A percentile compares a stretch with the other conserved stretches of the same genome.
Conservation (phyloP, 35 echinoderm and acorn worm genomes). For the Heliocidaris erythrogramma region DNA sequence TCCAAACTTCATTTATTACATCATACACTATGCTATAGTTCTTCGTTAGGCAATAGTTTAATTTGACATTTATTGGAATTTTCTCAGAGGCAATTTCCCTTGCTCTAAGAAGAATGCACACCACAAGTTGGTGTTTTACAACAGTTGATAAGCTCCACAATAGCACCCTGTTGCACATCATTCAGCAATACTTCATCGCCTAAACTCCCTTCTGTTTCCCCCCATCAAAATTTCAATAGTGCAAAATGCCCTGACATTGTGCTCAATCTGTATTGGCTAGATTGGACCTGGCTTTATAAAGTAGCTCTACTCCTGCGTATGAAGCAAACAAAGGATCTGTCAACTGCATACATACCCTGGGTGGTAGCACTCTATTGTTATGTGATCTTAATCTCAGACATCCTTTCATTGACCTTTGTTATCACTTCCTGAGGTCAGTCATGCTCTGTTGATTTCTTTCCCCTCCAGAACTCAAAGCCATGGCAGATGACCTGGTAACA, state of each 20-base stretch:
- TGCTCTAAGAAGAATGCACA: no score
- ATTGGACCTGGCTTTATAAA: not conserved
- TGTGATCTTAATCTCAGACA: not conserved
- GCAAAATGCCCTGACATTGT: not conserved
- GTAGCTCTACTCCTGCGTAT: not conserved
- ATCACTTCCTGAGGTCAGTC: not conserved
- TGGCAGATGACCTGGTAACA: conserved; percentile 53
- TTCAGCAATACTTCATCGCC: not conserved
- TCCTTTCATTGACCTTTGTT: conserved; percentile 13
- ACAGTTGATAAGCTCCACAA: no score
- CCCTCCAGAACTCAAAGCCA: conserved; percentile 51
- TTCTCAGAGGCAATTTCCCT: no score
- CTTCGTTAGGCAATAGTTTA: no score
- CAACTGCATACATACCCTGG: not conserved
- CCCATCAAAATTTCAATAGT: not conserved
- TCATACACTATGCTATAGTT: no score
- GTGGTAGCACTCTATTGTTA: not conserved
- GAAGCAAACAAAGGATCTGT: not conserved
- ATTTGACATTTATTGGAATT: no score
- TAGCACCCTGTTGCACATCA: not conserved
- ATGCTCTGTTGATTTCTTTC: not conserved
- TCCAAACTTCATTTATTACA: no score
- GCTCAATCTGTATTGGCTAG: not conserved
- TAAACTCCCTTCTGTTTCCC: not conserved
- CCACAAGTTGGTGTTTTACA: no score